A percentile compares a stretch with the other conserved stretches of the same genome.
phyloP scores from a whole-genome alignment of 1,140 invertebrate genomes.

The Drosophila jambulina region DNA sequence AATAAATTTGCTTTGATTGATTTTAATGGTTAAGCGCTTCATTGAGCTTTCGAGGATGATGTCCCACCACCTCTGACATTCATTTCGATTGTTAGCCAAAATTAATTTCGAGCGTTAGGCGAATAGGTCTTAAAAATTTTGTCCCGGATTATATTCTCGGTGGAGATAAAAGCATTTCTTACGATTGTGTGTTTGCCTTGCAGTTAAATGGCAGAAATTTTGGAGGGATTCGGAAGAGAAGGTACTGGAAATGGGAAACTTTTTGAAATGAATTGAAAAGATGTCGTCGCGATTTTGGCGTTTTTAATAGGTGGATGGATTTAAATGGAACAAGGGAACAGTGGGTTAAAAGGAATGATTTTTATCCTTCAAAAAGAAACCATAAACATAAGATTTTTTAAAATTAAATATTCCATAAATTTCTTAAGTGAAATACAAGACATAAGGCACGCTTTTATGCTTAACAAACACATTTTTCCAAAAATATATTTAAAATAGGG shows the following conservation, averaged over 20 bases:
- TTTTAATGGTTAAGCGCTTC: constrained; percentile 84
- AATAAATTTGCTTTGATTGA: constrained; percentile 84
- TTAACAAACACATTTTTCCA: no score
- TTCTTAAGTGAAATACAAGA: background rate
- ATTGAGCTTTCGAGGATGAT: constrained; percentile 73
- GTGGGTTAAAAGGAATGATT: constrained; percentile 21
- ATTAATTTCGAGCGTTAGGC: constrained; percentile 75
- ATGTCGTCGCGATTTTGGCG: constrained; percentile 55
- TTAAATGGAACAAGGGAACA: constrained; percentile 31
- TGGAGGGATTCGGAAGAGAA: background rate
- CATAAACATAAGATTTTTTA: background rate
- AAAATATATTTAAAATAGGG: background rate
- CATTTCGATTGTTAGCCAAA: constrained; percentile 74
- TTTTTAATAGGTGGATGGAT: constrained; percentile 64
- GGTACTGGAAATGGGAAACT: constrained; percentile 37
- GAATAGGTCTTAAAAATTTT: constrained; percentile 74
- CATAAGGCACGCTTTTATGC: fast-evolving
- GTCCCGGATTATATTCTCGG: constrained; percentile 69
- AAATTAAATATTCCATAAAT: background rate
- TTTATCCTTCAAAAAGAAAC: background rate
- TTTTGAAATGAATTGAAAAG: constrained; percentile 70
- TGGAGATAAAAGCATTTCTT: constrained; percentile 75
- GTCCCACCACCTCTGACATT: constrained; percentile 32
- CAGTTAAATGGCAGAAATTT: constrained; percentile 66
- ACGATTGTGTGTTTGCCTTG: constrained; percentile 77